Evolutionary conservation across 2,113 vertebrate genomes (phyloP), one percentile per base, ranked within the genome.

Genomic region (Gobio gobio): DNA sequence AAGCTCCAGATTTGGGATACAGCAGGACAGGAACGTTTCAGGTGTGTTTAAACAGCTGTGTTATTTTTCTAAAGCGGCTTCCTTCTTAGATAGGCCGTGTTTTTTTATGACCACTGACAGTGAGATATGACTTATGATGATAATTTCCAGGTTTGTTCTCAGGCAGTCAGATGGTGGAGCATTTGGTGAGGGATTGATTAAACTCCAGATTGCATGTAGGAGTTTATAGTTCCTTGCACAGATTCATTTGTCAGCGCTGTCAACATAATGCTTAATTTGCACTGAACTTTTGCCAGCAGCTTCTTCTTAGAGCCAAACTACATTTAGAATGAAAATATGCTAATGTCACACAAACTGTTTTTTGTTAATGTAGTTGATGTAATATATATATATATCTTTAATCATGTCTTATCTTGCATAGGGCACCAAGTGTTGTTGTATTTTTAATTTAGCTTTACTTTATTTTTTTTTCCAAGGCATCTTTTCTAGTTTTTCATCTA

Each of bases 1-100:
- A 98, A 98, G 89, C 95, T 98, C 56, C 97, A 98, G 91, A 97
- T 98, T 87, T 98, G 97, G 97, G 97, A 98, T 88, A 98, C 97
- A 6, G 97, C 97, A 0, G 97, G 97, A 88, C 97, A 98, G 90
- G 97, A 98, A 82, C 91, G 97, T 18, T 98, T 98, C 92, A 96
- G 97, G 97, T 98, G 91, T 49, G 85, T 51, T 63, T 22, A 49
- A 6, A 58, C 5, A 5, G 18, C 54, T 47, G 58, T 40, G n/a
- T 51, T 26, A 0, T 49, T 49, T 64, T 26, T 47, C 36, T 58
- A 40, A 4, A 59, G 43, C 33, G 1, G 20, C 63, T 63, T 49
- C 26, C 10, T 45, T 51, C 16, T 33, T 47, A 33, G 8, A 47
- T 61, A 16, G 20, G 56, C 20, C 1, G 0, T 16, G 10, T 61